Conservation (phyloP, 2,888 invertebrate species). For the Cephalotes varians region DNA sequence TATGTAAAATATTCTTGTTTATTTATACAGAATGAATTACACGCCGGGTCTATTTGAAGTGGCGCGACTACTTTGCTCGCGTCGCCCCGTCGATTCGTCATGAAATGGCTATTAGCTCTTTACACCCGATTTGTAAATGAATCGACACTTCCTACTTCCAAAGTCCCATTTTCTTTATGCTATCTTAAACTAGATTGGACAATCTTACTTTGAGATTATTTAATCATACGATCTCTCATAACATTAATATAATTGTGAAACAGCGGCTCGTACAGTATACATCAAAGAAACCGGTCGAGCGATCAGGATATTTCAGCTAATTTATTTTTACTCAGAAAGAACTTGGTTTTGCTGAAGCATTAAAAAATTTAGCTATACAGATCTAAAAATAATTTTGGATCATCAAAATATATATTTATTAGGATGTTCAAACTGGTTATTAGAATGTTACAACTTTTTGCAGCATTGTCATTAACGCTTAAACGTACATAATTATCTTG, state of each 20-base stretch:
- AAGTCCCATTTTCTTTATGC: constrained; percentile 14
- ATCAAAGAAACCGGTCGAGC: constrained; percentile 9
- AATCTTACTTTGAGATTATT: constrained; percentile 17
- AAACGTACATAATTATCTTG: too few relatives aligned
- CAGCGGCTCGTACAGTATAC: background rate
- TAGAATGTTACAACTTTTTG: too few relatives aligned
- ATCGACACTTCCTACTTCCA: background rate
- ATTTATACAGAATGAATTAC: constrained; percentile 46
- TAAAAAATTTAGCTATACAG: too few relatives aligned
- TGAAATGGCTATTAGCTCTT: constrained; percentile 21
- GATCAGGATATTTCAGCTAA: background rate
- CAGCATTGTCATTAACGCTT: too few relatives aligned
- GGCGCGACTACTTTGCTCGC: constrained; percentile 34
- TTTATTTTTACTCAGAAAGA: too few relatives aligned
- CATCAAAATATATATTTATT: too few relatives aligned
- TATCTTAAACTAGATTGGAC: constrained; percentile 43
- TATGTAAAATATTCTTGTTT: constrained; percentile 48
- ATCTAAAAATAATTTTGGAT: too few relatives aligned
- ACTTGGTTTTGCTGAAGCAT: too few relatives aligned
- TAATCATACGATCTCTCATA: constrained; percentile 18
- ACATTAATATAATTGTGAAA: constrained; percentile 17
- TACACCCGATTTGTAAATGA: constrained; percentile 29
- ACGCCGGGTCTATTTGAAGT: constrained; percentile 32
- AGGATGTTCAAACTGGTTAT: too few relatives aligned
- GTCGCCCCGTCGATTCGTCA: constrained; percentile 34